phyloP scores from a whole-genome alignment of 2,113 vertebrate species.

The Miniopterus natalensis region DNA sequence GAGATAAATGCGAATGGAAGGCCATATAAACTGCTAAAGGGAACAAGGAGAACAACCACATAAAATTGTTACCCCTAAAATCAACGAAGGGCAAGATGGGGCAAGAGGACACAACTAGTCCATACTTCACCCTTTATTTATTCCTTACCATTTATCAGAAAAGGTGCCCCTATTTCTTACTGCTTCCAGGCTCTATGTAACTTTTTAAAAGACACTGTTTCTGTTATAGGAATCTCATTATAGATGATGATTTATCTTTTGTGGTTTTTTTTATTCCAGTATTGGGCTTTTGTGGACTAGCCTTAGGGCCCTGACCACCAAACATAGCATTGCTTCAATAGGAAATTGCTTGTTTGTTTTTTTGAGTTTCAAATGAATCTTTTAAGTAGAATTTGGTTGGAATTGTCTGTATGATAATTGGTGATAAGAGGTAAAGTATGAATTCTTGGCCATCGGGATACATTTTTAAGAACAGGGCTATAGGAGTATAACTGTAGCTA shows the following conservation, averaged over 20 bases:
- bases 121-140: background rate
- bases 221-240: conserved; percentile 2
- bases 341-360: background rate
- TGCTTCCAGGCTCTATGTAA: background rate
- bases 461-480: background rate
- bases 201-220: background rate
- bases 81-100: background rate
- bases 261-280: background rate
- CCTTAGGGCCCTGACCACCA: background rate
- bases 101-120: background rate
- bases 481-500: background rate
- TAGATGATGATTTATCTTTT: background rate
- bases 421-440: background rate
- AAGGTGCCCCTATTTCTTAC: background rate
- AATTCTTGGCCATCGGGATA: background rate
- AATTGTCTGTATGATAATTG: background rate
- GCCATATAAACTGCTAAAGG: conserved; percentile 8
- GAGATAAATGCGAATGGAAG: conserved; percentile 52
- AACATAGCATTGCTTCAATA: background rate
- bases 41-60: background rate
- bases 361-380: background rate
- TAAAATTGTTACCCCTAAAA: conserved; percentile 15
- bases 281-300: background rate
- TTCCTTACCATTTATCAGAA: conserved; percentile 9
- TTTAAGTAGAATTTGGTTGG: background rate